Conservation (phyloP, 2,797 vertebrate species). For the Sebastes trivittatus region DNA sequence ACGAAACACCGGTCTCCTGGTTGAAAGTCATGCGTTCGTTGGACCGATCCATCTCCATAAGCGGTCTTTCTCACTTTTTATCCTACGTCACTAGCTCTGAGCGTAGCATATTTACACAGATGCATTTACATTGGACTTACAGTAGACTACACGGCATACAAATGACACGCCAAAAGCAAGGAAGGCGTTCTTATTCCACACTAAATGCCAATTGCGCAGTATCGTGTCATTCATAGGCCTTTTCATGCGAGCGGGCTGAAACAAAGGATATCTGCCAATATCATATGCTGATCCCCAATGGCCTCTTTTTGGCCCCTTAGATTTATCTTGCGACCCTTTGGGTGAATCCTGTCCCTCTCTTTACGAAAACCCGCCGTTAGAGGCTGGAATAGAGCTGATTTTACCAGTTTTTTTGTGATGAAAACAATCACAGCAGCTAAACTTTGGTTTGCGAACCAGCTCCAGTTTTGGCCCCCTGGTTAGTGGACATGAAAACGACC, state of each 20-base stretch:
- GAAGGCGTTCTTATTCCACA: rapidly evolving
- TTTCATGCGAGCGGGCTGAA: too few species aligned
- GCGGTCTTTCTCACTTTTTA: too few species aligned
- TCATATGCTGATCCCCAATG: background rate
- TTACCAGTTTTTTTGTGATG: background rate
- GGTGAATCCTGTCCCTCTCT: background rate
- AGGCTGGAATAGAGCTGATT: background rate
- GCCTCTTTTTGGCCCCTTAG: background rate
- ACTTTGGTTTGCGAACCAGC: background rate
- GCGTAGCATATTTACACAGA: too few species aligned
- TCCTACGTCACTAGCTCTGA: too few species aligned
- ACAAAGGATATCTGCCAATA: too few species aligned
- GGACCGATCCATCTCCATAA: too few species aligned
- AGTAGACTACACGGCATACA: too few species aligned
- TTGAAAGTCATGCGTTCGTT: too few species aligned
- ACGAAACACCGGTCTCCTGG: too few species aligned
- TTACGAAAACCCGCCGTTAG: rapidly evolving
- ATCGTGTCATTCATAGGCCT: too few species aligned
- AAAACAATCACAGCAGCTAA: background rate
- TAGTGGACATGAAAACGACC: conserved; percentile 2
- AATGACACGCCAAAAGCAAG: too few species aligned
- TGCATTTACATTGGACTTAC: too few species aligned
- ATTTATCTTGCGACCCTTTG: background rate
- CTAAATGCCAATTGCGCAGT: rapidly evolving
- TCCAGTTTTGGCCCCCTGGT: background rate